Base-by-base conservation (phyloP, 2,888 invertebrate genomes). In the Caenorhabditis sp. region DNA sequence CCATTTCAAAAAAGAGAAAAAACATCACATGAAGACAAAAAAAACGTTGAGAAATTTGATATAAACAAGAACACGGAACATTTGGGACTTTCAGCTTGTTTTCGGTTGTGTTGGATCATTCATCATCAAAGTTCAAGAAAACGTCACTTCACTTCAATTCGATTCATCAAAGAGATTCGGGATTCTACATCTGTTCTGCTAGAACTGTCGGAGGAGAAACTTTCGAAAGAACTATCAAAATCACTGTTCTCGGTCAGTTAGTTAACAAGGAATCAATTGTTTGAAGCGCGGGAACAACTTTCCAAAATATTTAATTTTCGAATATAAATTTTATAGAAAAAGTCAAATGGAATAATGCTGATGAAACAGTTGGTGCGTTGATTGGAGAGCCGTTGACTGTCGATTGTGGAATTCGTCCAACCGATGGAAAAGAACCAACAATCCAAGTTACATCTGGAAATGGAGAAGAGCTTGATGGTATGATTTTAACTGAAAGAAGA, bases 321-420 rank as follows among this genome's bases (percentile, higher is more conserved):
- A n/a, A 58, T n/a, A n/a, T n/a, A n/a, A n/a, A n/a, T n/a, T n/a
- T n/a, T n/a, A n/a, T n/a, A 79, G 78, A 69, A n/a, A 67, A 77
- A n/a, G 79, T 85, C 51, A 70, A 79, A 57, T 85, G 85, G 85
- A 73, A 65, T 10, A 76, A 79, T 53, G 58, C 74, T 17, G 63
- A 69, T 6, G 72, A 73, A 10, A 63, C 61, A 14, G 79, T 78
- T 17, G 85, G 85, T 24, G 85, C 75, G 5, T 70, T 81, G 54
- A 66, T 82, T 8, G 83, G 83, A 26, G 83, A 84, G 62, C 79
- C 84, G 3, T 57, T 85, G 59, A 85, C 81, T 8, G 66, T 85
- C 26, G 83, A 85, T 66, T 85, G 85, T 66, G 79, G 80, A 6
- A 81, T 83, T 1, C 68, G 64, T 19, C 58, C 66, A 10, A 63